Conservation (phyloP, 1,140 invertebrate genomes). For the Drosophila miranda region DNA sequence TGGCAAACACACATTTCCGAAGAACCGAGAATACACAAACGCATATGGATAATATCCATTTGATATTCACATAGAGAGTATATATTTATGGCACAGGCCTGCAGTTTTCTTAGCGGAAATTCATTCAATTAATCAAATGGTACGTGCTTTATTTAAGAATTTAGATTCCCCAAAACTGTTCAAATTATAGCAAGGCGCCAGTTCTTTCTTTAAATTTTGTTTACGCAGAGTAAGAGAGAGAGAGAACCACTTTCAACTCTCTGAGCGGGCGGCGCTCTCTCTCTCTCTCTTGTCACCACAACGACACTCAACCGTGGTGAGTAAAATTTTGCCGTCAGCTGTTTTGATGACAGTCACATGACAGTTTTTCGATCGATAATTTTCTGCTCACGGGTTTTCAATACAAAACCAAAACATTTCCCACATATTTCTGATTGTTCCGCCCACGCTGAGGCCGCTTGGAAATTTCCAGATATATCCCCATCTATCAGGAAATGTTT, state of each 20-base stretch:
- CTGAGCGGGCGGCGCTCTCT: background rate
- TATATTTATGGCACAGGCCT: constrained; percentile 5
- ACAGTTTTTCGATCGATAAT: constrained; percentile 78
- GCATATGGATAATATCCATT: constrained; percentile 8
- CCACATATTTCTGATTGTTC: constrained; percentile 49
- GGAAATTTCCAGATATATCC: constrained; percentile 25
- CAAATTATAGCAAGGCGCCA: constrained; percentile 39
- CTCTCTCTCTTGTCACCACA: constrained; percentile 7
- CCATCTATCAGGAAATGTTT: background rate
- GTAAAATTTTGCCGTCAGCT: constrained; percentile 59
- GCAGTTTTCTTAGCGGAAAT: constrained; percentile 15
- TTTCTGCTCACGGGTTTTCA: constrained; percentile 73
- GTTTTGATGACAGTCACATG: constrained; percentile 76
- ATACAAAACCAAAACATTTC: constrained; percentile 47
- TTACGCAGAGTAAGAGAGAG: constrained; percentile 49
- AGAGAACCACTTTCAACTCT: background rate
- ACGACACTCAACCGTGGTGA: constrained; percentile 49
- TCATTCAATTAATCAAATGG: constrained; percentile 20
- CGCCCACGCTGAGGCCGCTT: constrained; percentile 2
- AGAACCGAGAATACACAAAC: no score
- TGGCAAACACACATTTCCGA: constrained; percentile 22
- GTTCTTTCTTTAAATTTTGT: constrained; percentile 49
- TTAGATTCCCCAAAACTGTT: constrained; percentile 28
- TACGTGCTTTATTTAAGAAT: constrained; percentile 27
- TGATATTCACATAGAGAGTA: constrained; percentile 16